Base-by-base conservation (phyloP, 2,797 vertebrate genomes). In the Periparus ater region DNA sequence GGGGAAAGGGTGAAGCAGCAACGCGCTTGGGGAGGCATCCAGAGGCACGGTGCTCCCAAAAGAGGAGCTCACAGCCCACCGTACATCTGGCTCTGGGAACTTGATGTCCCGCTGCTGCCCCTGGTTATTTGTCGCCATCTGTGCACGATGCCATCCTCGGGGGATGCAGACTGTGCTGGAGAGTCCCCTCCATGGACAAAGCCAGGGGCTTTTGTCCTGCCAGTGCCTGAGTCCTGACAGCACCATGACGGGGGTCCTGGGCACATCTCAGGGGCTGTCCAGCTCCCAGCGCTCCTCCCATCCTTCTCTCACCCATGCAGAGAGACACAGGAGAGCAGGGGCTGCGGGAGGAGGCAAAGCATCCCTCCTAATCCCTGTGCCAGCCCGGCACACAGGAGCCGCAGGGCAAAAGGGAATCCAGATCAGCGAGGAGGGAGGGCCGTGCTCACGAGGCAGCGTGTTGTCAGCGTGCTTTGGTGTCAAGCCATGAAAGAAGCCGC, bases 391-490 rank as follows among this genome's bases (percentile, higher is more conserved):
- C 82, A 20, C 3, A 1, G 84, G 57, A 91, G 65, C 88, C 2
- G 6, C 54, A 16, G 86, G 68, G 65, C 89, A 78, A 82, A 18
- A 68, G 87, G 87, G 84, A 87, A 87, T 45, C 53, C 81, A 21
- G 89, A 85, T 48, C 95, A 68, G 88, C 1, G 3, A 48, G 89
- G 89, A 96, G 85, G 93, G 87, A 92, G 91, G 85, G 88, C 87
- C n/a, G 0, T 1, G n/a, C 89, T 96, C 94, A 95, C 57, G 54
- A 70, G 70, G 96, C 96, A 89, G 94, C 91, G 7, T 95, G 96
- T 94, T 95, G 88, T 94, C 95, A 96, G 94, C 91, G 94, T 95
- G 93, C 96, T 95, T 95, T 96, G 96, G 96, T 96, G 96, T 95
- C 94, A 95, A 95, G 94, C 95, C 94, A 96, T 95, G 94, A 96